phyloP scores from a whole-genome alignment of 2,888 invertebrate genomes.

The Limnephilus auricula region DNA sequence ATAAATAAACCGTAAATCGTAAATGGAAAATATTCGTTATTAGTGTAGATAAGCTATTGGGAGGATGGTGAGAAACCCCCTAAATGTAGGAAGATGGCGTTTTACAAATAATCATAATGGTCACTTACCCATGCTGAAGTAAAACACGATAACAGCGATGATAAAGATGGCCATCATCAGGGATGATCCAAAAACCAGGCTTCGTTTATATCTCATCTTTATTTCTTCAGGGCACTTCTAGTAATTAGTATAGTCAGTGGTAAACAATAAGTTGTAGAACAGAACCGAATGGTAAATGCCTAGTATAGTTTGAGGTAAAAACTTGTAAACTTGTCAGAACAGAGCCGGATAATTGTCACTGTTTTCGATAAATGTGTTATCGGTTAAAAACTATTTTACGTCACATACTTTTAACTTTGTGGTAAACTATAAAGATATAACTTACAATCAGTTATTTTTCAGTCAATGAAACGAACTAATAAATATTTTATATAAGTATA shows the following conservation, averaged over 20 bases:
- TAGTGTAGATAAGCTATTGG: no score
- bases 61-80: no score
- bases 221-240: background rate
- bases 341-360: background rate
- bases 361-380: background rate
- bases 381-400: background rate
- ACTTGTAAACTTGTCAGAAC: no score
- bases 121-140: constrained; percentile 59
- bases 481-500: background rate
- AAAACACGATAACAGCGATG: constrained; percentile 52
- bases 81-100: no score
- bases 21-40: no score
- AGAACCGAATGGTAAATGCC: background rate
- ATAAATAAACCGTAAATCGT: no score
- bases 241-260: background rate
- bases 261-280: background rate
- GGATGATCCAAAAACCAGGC: constrained; percentile 57
- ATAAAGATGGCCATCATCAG: constrained; percentile 51
- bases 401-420: background rate
- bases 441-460: background rate
- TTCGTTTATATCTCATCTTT: constrained; percentile 67
- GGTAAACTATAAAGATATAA: no score
- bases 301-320: no score
- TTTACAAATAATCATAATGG: no score
- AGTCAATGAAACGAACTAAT: background rate